These are phyloP conservation scores for Calcarius lapponicus DNA, from an alignment of 2,797 vertebrate genomes.

Conservation along the genomic window DNA sequence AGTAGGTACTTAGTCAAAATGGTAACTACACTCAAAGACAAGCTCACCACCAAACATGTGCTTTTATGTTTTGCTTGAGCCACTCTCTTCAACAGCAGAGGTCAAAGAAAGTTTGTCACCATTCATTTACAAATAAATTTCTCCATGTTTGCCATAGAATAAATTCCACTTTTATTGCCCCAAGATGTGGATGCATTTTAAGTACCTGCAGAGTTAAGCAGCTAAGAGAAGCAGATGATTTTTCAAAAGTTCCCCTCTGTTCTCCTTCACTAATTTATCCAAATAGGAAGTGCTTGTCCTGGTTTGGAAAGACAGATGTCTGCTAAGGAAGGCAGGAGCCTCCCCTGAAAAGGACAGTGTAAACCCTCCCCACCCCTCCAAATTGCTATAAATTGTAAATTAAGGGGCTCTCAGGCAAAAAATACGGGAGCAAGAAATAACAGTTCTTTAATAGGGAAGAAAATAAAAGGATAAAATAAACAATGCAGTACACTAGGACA, in stretches of 20 bases:
- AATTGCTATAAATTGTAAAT: no score
- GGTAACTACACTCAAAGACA: background rate
- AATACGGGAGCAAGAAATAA: no score
- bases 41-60: background rate
- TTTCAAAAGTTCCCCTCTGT: background rate
- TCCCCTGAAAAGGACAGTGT: no score
- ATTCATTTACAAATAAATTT: background rate
- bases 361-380: no score
- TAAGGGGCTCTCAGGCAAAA: no score
- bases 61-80: background rate
- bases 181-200: background rate
- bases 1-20: background rate
- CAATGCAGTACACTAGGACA: no score
- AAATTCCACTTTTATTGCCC: background rate
- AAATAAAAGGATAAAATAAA: no score
- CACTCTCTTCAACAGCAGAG: background rate
- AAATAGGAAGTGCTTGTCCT: background rate
- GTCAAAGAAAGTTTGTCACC: conserved; percentile 1
- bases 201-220: background rate
- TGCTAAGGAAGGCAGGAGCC: no score
- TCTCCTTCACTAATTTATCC: background rate
- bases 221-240: background rate
- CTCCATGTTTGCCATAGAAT: background rate
- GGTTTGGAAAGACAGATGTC: no score
- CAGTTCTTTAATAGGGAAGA: no score